These are phyloP conservation scores for Exaiptasia diaphana DNA, from an alignment of 64 coral and sea anemone genomes.

Conservation along the genomic window DNA sequence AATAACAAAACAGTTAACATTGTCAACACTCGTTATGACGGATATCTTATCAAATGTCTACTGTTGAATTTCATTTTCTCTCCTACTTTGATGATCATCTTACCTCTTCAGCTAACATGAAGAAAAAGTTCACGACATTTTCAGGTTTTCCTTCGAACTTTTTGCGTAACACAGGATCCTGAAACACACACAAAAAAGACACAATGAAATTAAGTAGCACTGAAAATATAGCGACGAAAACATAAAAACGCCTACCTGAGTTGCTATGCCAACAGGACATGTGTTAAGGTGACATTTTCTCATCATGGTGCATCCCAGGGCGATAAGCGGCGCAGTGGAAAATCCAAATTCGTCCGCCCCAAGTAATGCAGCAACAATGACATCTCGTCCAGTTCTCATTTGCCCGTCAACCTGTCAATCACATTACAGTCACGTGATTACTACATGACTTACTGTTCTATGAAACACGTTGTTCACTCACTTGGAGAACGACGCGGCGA, in stretches of 20 bases:
- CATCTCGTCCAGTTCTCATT: slow-evolving; percentile 92
- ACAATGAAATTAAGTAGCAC: no score
- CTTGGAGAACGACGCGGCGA: slow-evolving; percentile 71
- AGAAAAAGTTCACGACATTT: slow-evolving; percentile 89
- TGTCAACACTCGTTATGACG: no score
- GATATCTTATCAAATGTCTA: no score
- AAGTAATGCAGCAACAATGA: slow-evolving; percentile 72
- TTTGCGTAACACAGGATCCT: slow-evolving; percentile 92
- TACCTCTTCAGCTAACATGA: slow-evolving; percentile 98
- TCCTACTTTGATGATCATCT: no score
- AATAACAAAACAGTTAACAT: not conserved
- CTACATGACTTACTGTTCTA: not conserved
- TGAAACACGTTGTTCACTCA: not conserved
- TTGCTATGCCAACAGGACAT: slow-evolving; percentile 97
- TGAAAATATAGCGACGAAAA: no score
- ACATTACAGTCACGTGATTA: not conserved
- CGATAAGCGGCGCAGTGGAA: slow-evolving; percentile 95
- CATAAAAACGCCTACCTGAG: slow-evolving; percentile 75
- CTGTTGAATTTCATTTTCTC: no score
- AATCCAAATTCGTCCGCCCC: slow-evolving; percentile 96
- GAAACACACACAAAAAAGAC: not conserved
- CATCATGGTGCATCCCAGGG: slow-evolving; percentile 97
- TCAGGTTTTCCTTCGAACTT: slow-evolving; percentile 97
- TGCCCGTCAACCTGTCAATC: slow-evolving; percentile 79
- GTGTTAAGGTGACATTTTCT: slow-evolving; percentile 95